Base-by-base conservation (phyloP, 2,888 invertebrate genomes). In the Camptogramma bilineatum region DNA sequence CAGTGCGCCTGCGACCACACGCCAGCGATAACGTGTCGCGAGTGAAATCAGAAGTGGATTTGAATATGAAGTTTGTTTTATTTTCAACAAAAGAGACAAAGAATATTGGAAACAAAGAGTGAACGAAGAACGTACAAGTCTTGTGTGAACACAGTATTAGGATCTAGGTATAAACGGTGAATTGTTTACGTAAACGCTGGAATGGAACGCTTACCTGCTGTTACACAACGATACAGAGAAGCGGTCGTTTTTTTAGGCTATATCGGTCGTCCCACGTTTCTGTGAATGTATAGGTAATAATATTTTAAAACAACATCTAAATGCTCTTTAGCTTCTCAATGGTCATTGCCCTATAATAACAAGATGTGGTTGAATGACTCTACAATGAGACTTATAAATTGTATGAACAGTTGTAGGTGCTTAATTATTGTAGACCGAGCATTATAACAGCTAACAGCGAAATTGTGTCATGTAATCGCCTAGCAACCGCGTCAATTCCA, bases 1-100 rank as follows among this genome's bases (percentile, higher is more conserved):
- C 69, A 72, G 72, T 72, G 71, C 55, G 75, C 64, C 48, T 64
- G 62, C 75, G 77, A 72, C 68, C 71, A 24, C 24, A 54, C 56
- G 42, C 48, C 21, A 21, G 61, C 44, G 31, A 53, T 65, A 19
- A 39, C 59, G 64, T 62, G 62, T 48, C 66, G 57, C 51, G 39
- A 59, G 19, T 17, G 39, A 58, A 28, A 34, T 21, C 10, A 16
- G 47, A 51, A 46, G 48, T 39, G 13, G 13, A 0, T 39, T 39
- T 13, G 4, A 39, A 0, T 39, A 13, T 13, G 4, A 39, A 39
- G 44, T 44, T 42, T 42, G 42, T 42, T 44, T 10, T 42, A 42
- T 42, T 42, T 16, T 4, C 28, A 31, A 31, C 16, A 34, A 31
- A 52, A 46, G n/a, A n/a, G n/a, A n/a, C n/a, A n/a, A n/a, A n/a